Base-by-base conservation (phyloP, 2,113 vertebrate species). In the Coregonus clupeaformis region DNA sequence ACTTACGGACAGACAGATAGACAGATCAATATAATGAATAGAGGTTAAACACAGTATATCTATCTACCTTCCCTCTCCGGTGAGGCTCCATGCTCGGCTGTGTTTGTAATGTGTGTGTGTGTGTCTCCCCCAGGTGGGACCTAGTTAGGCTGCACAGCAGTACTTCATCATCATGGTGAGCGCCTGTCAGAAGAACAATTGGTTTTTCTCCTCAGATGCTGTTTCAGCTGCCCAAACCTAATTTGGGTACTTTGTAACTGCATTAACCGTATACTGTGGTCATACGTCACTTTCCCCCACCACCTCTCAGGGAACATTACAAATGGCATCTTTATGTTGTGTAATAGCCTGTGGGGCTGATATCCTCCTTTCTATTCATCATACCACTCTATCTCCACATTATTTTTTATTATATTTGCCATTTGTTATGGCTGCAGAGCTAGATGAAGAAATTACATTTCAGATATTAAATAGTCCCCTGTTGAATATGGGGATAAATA, bases 101-200 rank as follows among this genome's bases (percentile, higher is more conserved):
- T 25, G 5, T 55, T 65, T 42, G 42, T 69, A 60, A 63, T 30
- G 29, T 49, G 72, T 68, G 29, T 64, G 36, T 42, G 11, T 71
- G 67, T 64, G 47, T 69, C 77, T 79, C 73, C 77, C 71, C 49
- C 79, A 85, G 81, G 69, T 81, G 68, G 70, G 67, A 72, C 79
- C 78, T 69, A 74, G 73, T 75, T 77, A 72, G 74, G 67, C 62
- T 77, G 32, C 69, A 42, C 60, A 22, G 55, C 65, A 71, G 65
- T 77, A 67, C 77, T 85, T 85, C 68, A 85, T 85, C 68, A 85
- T 85, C 81, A 83, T 55, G n/a, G 52, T 59, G 67, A 60, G 64
- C 16, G 72, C 49, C 75, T 77, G 67, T 83, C 84, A 85, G 42
- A 72, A 60, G 77, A 45, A 79, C 82, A 80, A 81, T 85, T 82